Evolutionary conservation across 1,140 invertebrate species (phyloP).

Genomic region (Neuroterus valhalla): DNA sequence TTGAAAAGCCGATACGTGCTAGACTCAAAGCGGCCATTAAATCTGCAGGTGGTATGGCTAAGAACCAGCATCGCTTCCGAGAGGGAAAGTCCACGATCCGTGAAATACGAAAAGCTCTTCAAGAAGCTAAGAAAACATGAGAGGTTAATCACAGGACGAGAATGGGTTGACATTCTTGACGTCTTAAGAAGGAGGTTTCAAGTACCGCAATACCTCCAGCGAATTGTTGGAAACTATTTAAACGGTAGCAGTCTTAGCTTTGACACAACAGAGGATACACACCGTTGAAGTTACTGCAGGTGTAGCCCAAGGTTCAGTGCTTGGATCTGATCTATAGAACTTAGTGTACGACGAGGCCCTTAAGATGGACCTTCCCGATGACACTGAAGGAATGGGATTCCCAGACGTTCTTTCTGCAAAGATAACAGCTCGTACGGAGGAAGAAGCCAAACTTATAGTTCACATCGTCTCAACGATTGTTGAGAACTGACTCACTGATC

Average conservation of each 20-base stretch:
- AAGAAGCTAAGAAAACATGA: not conserved
- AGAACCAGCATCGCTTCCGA: not conserved
- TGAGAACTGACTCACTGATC: not conserved
- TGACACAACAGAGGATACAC: not conserved
- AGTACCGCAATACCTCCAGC: not conserved
- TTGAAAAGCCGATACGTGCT: not conserved
- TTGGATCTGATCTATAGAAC: slow-evolving; percentile 1
- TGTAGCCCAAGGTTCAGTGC: not conserved
- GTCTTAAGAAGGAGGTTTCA: not conserved
- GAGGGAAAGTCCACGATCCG: not conserved
- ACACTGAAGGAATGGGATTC: not conserved
- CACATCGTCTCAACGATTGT: not conserved
- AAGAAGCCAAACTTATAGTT: not conserved
- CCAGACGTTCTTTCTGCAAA: slow-evolving; percentile 33
- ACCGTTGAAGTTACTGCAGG: not conserved
- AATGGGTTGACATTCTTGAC: not conserved
- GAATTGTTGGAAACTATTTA: slow-evolving; percentile 4
- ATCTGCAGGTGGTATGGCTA: not conserved
- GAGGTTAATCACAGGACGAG: not conserved
- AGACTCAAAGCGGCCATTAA: not conserved
- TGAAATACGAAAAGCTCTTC: not conserved
- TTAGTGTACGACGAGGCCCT: slow-evolving; percentile 13
- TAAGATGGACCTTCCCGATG: not conserved
- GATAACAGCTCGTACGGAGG: not conserved
- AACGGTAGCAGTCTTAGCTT: not conserved